Evolutionary conservation across 2,797 vertebrate species (phyloP).

Genomic region (Saxicola maurus): DNA sequence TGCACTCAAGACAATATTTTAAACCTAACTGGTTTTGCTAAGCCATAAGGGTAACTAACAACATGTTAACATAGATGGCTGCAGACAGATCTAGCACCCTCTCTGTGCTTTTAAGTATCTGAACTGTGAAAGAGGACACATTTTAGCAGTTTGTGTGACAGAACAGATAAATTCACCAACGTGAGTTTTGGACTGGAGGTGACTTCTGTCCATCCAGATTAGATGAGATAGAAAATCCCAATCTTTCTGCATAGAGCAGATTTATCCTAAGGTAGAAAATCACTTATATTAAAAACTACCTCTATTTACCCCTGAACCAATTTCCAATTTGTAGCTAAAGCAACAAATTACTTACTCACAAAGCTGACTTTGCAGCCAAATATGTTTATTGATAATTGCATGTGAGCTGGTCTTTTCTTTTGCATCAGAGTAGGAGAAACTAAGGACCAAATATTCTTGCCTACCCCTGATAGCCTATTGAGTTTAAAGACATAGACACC

Average conservation of each 20-base stretch:
- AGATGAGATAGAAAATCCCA: neutral
- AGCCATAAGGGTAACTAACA: neutral
- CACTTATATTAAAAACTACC: neutral
- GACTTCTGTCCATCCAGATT: neutral
- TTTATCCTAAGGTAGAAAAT: neutral
- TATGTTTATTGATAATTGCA: neutral
- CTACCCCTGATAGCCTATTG: neutral
- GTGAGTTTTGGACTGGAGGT: neutral
- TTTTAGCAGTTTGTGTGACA: constrained; percentile 15
- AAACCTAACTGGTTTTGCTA: neutral
- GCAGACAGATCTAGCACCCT: neutral
- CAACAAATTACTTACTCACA: neutral
- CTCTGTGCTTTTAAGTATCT: neutral
- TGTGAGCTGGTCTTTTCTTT: neutral
- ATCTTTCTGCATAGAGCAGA: neutral
- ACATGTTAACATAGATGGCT: neutral
- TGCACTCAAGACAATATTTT: neutral
- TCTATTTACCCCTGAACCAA: neutral
- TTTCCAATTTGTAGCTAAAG: neutral
- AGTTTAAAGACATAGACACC: neutral
- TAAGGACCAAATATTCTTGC: neutral
- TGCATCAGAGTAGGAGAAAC: neutral
- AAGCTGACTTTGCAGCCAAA: neutral
- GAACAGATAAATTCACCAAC: neutral
- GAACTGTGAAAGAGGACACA: neutral